These are phyloP conservation scores for Clanis bilineata DNA, from an alignment of 2,888 invertebrate genomes.

Conservation along the genomic window DNA sequence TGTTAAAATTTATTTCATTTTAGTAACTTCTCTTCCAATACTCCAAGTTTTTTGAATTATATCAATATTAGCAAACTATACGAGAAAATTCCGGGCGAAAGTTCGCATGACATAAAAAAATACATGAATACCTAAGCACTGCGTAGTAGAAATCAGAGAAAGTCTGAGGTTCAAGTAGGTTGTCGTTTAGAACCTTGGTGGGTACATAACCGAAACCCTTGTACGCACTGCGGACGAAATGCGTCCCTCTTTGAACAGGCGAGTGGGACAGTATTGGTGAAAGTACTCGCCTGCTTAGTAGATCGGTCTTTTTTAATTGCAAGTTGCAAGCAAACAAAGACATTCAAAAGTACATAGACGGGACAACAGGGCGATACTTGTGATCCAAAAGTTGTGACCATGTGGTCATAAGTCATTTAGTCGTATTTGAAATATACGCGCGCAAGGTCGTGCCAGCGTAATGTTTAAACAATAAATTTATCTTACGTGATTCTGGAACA, in stretches of 20 bases:
- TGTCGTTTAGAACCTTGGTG: constrained; percentile 40
- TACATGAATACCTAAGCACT: constrained; percentile 35
- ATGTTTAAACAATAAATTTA: no score
- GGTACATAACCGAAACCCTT: constrained; percentile 34
- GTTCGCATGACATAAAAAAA: constrained; percentile 20
- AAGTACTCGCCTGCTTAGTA: neutral
- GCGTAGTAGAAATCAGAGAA: constrained; percentile 30
- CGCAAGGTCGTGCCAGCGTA: no score
- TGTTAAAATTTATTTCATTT: no score
- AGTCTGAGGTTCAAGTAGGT: constrained; percentile 35
- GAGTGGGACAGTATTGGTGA: neutral
- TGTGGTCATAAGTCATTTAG: no score
- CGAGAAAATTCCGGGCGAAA: constrained; percentile 1
- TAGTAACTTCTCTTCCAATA: neutral
- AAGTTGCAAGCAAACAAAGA: neutral
- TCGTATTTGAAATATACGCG: no score
- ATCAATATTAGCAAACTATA: neutral
- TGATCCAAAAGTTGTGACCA: no score
- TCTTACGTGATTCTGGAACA: no score
- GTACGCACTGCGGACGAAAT: constrained; percentile 43
- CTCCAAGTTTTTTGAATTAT: neutral
- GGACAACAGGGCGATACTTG: no score
- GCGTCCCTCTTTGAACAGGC: constrained; percentile 12
- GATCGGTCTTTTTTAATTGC: neutral
- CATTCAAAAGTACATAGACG: no score